Evolutionary conservation across 2,888 invertebrate genomes (phyloP).

Genomic region (Hymenopus coronatus): DNA sequence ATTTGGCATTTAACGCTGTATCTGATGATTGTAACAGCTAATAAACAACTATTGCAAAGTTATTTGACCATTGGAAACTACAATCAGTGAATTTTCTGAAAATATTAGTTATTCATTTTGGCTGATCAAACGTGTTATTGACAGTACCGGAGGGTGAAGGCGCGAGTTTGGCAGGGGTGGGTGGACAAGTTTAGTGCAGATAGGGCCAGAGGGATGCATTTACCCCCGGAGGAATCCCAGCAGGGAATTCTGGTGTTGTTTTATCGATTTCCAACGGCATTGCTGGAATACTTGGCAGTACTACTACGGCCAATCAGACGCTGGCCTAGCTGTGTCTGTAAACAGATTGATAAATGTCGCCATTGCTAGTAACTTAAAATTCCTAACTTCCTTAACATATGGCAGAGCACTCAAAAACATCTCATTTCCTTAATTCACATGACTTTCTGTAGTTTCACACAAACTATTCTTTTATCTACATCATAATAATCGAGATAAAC

Average conservation of each 20-base stretch:
- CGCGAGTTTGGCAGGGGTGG: not conserved
- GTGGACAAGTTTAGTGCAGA: not conserved
- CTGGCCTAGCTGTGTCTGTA: not conserved
- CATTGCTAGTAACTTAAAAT: not conserved
- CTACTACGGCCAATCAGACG: not conserved
- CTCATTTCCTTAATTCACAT: too few species aligned
- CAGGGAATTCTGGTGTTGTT: conserved; percentile 23
- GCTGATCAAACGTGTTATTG: not conserved
- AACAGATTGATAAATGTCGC: not conserved
- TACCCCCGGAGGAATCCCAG: conserved; percentile 4
- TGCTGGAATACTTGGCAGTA: conserved; percentile 4
- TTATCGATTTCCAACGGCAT: conserved; percentile 22
- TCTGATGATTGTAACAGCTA: too few species aligned
- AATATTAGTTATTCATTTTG: too few species aligned
- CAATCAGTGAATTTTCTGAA: too few species aligned
- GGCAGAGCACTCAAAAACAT: not conserved
- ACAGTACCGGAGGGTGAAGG: not conserved
- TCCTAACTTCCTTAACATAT: not conserved
- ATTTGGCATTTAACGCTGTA: too few species aligned
- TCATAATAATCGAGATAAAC: too few species aligned
- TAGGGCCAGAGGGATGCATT: not conserved
- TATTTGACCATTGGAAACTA: too few species aligned
- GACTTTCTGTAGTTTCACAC: too few species aligned
- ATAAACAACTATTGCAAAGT: too few species aligned
- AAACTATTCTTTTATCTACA: too few species aligned